Base-by-base conservation (phyloP, 37 sponge, comb jelly and placozoan genomes). In the Trichoplax adhaerens region DNA sequence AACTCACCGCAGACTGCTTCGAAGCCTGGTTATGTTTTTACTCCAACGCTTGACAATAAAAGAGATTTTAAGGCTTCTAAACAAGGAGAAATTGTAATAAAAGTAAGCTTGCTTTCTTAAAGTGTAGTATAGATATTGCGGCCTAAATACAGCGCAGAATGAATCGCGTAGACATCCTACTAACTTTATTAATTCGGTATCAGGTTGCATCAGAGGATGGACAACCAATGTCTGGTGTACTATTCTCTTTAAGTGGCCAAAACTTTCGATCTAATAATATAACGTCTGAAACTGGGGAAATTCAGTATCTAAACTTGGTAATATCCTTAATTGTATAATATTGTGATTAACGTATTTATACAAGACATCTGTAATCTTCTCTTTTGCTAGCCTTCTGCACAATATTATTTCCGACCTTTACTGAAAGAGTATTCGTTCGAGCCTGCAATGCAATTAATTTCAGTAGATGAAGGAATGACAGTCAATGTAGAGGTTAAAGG, bases 401-500 rank as follows among this genome's bases (percentile, higher is more conserved):
- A 83, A 53, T 90, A 86, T 55, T 83, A 81, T 60, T 56, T 86
- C 5, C 79, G 82, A 52, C 81, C 88, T 12, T 72, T 90, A 48
- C 68, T 86, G 0, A 83, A 86, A 55, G 91, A 90, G 58, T 90
- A 77, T 68, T 68, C 80, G 6, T 90, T 90, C 59, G 3, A 68
- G 1, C 91, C 91, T 46, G 56, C 84, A 47, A 76, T 87, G 1
- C 68, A 74, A 59, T 81, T 81, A 66, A 65, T 74, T 68, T 51
- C 60, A 63, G 60, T 80, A 51, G 50, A 12, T 10, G 70, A 68
- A 54, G 91, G 85, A 2, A 55, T 48, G 0, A 65, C 5, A 57
- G 68, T 65, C 54, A 71, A 64, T 0, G 51, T 86, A 4, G 10
- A 54, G 1, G 83, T 86, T 58, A 57, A 55, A 50, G 91, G 77